Base-by-base conservation (phyloP, 37 sponge, comb jelly and placozoan species). In the Agelas oroides region DNA sequence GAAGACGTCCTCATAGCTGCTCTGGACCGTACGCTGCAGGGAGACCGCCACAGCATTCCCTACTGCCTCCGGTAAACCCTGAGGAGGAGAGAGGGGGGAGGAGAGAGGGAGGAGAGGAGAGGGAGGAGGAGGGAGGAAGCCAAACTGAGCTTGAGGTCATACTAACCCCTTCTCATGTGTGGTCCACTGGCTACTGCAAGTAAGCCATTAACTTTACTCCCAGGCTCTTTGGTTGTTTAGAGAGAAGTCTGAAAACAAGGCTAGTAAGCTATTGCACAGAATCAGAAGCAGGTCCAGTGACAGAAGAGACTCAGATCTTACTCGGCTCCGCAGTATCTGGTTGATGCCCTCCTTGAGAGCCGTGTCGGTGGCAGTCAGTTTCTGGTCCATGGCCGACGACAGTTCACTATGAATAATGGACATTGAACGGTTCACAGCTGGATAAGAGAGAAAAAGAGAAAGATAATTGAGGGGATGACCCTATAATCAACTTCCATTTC, bases 11-110 rank as follows among this genome's bases (percentile, higher is more conserved):
- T 89, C 91, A 30, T 77, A 77, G 1, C 27, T 34, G 34, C 61
- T 36, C 25, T 71, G 79, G 16, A 89, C 41, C 0, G 53, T 57
- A 17, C 69, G 76, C 57, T 85, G 86, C 20, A 93, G 38, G 5
- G 67, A 66, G 2, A 35, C 71, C 14, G 80, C 72, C 55, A 90
- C 66, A 32, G 87, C 73, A 1, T 31, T 32, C 0, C 75, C 79
- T 46, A 94, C 66, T 0, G 75, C 75, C 15, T 89, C 86, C 23
- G 83, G 41, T 13, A 94, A 58, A 57, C 72, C 82, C 93, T 93
- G 32, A 21, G 61, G 5, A 28, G 17, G 74, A 1, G 46, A 35
- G 1, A 64, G 32, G 3, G 78, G 23, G 17, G 74, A 1, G 46
- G 6, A 13, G 34, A 5, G 3, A 60, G 23, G 61, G 5, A 28